Evolutionary conservation across 2,113 vertebrate genomes (phyloP).

Genomic region (Austrofundulus limnaeus): DNA sequence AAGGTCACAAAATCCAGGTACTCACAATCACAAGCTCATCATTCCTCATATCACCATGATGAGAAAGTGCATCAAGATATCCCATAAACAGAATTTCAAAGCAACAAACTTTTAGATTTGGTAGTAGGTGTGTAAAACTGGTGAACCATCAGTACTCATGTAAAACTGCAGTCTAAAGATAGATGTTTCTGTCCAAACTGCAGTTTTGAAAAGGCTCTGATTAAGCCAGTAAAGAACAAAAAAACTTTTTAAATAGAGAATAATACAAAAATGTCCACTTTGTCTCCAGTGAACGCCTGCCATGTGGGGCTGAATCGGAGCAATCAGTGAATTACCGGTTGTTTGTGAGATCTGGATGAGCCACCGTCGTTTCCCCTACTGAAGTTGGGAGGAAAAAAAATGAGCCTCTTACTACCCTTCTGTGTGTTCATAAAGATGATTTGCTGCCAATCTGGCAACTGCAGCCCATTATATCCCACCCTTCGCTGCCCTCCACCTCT

Average conservation of each 20-base stretch:
- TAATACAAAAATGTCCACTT: slow-evolving; percentile 3
- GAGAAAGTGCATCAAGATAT: slow-evolving; percentile 48
- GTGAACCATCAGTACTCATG: neutral
- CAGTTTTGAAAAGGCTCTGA: slow-evolving; percentile 2
- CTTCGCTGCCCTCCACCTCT: slow-evolving; percentile 53
- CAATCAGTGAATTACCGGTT: slow-evolving; percentile 37
- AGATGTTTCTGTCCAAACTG: neutral
- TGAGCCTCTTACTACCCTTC: slow-evolving; percentile 39
- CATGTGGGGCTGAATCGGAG: slow-evolving; percentile 25
- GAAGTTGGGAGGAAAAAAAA: slow-evolving; percentile 30
- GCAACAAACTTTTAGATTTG: slow-evolving; percentile 22
- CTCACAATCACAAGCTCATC: neutral
- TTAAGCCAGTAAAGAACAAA: neutral
- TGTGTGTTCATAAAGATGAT: slow-evolving; percentile 68
- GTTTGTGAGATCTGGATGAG: slow-evolving; percentile 2
- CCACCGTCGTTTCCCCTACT: slow-evolving; percentile 32
- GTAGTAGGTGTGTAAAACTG: neutral
- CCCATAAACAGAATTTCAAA: slow-evolving; percentile 57
- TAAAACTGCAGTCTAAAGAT: neutral
- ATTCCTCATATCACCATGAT: slow-evolving; percentile 8
- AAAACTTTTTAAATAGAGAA: neutral
- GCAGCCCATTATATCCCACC: slow-evolving; percentile 60
- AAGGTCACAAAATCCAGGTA: too few relatives aligned
- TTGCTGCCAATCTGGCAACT: slow-evolving; percentile 63
- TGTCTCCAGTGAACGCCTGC: slow-evolving; percentile 4